phyloP scores from a whole-genome alignment of 2,113 vertebrate genomes.

The Gasterosteus nipponicus region DNA sequence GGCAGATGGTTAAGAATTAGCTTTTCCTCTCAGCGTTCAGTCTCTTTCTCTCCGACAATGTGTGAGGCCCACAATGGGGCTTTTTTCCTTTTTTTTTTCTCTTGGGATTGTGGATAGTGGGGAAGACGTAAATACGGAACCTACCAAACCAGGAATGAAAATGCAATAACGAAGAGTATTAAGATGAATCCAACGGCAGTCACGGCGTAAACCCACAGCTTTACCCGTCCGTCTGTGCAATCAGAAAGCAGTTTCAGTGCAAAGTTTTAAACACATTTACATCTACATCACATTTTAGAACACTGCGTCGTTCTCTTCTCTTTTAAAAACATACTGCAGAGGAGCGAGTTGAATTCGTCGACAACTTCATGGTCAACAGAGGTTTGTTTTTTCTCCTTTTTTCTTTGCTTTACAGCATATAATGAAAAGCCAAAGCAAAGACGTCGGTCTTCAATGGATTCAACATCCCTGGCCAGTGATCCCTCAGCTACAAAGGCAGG shows the following conservation, averaged over 20 bases:
- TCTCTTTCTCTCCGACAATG: slow-evolving; percentile 16
- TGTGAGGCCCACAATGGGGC: slow-evolving; percentile 2
- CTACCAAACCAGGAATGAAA: slow-evolving; percentile 94
- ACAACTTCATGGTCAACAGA: slow-evolving; percentile 16
- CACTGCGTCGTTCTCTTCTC: not conserved
- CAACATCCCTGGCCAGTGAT: not conserved
- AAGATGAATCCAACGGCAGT: slow-evolving; percentile 91
- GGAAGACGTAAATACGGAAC: slow-evolving; percentile 65
- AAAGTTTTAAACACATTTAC: slow-evolving; percentile 47
- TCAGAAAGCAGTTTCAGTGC: slow-evolving; percentile 57
- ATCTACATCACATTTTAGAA: slow-evolving; percentile 3
- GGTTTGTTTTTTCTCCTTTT: not conserved
- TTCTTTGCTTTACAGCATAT: slow-evolving; percentile 7
- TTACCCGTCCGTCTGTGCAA: slow-evolving; percentile 92
- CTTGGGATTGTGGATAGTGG: slow-evolving; percentile 1
- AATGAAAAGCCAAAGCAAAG: slow-evolving; percentile 34
- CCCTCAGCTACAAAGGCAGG: slow-evolving; percentile 27
- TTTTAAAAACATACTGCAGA: slow-evolving; percentile 12
- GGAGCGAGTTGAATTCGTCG: slow-evolving; percentile 5
- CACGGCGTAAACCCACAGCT: slow-evolving; percentile 96
- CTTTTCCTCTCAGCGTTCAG: slow-evolving; percentile 15
- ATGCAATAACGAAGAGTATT: slow-evolving; percentile 89
- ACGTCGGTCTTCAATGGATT: slow-evolving; percentile 30
- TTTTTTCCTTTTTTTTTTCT: slow-evolving; percentile 5
- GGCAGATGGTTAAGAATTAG: slow-evolving; percentile 18